These are phyloP conservation scores for Hipparchia sbordonii DNA, from an alignment of 2,888 invertebrate species.

Conservation along the genomic window DNA sequence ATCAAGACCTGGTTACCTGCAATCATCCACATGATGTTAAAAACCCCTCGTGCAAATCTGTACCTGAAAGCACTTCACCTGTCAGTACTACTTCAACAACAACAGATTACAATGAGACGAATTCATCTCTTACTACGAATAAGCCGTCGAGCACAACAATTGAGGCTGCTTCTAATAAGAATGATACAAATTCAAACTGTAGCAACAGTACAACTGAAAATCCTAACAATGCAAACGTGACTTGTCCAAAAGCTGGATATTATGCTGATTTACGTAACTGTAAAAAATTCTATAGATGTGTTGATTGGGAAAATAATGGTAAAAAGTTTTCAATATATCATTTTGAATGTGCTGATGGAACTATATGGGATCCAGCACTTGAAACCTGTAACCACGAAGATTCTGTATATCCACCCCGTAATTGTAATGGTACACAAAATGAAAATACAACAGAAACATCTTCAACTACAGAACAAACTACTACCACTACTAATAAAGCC, in stretches of 20 bases:
- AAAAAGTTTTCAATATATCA: constrained; percentile 84
- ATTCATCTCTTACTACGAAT: constrained; percentile 37
- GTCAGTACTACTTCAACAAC: constrained; percentile 41
- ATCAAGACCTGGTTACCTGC: constrained; percentile 83
- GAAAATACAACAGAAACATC: constrained; percentile 46
- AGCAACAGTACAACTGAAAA: constrained; percentile 55
- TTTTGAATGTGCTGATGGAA: constrained; percentile 87
- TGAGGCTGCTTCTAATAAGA: constrained; percentile 45
- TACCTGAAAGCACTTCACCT: constrained; percentile 38
- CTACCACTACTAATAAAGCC: constrained; percentile 35
- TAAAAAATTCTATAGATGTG: constrained; percentile 86
- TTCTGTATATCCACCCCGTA: constrained; percentile 83
- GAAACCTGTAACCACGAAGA: constrained; percentile 87
- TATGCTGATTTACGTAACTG: constrained; percentile 84
- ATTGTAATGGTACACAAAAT: constrained; percentile 62
- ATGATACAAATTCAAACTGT: constrained; percentile 49
- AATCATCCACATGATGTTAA: constrained; percentile 73
- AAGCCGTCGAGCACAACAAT: constrained; percentile 35
- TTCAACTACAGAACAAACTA: constrained; percentile 42
- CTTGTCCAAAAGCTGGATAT: constrained; percentile 84
- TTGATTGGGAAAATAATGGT: constrained; percentile 83
- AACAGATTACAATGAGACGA: constrained; percentile 27
- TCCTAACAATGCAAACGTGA: constrained; percentile 56
- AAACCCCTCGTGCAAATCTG: constrained; percentile 60
- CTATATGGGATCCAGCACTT: constrained; percentile 87